These are phyloP conservation scores for Pelodytes ibericus DNA, from an alignment of 2,797 vertebrate genomes.

Conservation along the genomic window DNA sequence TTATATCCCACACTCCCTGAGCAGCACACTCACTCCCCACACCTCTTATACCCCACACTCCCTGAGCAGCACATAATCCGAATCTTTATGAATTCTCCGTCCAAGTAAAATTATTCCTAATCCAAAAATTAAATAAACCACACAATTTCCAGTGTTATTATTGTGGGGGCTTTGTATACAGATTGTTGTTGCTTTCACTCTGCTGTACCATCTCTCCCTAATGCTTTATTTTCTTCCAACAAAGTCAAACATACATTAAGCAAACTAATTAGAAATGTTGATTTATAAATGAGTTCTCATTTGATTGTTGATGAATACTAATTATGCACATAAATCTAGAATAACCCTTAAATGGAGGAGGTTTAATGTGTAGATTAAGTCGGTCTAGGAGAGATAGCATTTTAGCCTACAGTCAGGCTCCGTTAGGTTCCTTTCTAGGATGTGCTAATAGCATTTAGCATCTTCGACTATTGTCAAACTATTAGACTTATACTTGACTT, in stretches of 20 bases:
- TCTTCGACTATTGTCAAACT: background rate
- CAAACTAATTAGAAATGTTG: constrained; percentile 58
- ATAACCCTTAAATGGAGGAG: constrained; percentile 43
- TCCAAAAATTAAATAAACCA: too few relatives aligned
- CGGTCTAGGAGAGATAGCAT: constrained; percentile 2
- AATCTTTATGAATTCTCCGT: too few relatives aligned
- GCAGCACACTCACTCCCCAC: too few relatives aligned
- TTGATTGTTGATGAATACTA: constrained; percentile 57
- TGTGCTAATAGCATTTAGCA: background rate
- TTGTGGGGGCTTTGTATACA: too few relatives aligned
- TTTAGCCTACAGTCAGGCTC: background rate
- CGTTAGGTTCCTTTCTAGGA: constrained; percentile 16
- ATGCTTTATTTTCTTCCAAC: background rate
- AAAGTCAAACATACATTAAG: constrained; percentile 50
- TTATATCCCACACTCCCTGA: too few relatives aligned
- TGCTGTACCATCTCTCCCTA: constrained; percentile 1
- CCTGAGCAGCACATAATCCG: too few relatives aligned
- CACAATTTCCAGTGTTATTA: too few relatives aligned
- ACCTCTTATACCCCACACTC: too few relatives aligned
- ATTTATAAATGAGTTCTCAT: constrained; percentile 57
- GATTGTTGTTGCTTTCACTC: too few relatives aligned
- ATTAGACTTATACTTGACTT: too few relatives aligned
- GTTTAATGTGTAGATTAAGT: constrained; percentile 32
- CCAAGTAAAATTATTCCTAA: too few relatives aligned
- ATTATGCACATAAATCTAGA: constrained; percentile 55